Evolutionary conservation across 23 tunicate genomes (phyloP).

Genomic region (Diplosoma virens): DNA sequence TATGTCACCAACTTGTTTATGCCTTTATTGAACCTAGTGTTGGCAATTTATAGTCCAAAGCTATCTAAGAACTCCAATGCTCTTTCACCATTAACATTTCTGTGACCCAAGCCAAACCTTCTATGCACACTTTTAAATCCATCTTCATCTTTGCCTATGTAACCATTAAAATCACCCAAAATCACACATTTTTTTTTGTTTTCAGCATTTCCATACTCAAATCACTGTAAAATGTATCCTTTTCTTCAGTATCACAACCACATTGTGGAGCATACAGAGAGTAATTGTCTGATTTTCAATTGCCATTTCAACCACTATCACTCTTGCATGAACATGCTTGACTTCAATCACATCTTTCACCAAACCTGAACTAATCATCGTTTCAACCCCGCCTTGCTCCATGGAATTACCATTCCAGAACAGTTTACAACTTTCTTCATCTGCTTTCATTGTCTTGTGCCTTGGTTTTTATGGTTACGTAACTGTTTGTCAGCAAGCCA

Average conservation of each 20-base stretch:
- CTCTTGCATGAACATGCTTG: not conserved
- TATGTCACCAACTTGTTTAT: too few species aligned
- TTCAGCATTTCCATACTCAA: slow-evolving; percentile 20
- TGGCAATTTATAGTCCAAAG: slow-evolving; percentile 2
- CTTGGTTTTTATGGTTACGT: too few species aligned
- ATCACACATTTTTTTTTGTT: not conserved
- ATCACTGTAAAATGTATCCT: not conserved
- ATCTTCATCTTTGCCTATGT: not conserved
- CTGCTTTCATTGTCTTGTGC: too few species aligned
- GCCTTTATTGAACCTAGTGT: not conserved
- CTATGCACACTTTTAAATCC: too few species aligned
- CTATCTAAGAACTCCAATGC: not conserved
- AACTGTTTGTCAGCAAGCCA: too few species aligned
- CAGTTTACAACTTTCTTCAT: too few species aligned
- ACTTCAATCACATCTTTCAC: slow-evolving; percentile 2
- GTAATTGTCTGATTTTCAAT: not conserved
- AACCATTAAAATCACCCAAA: slow-evolving; percentile 4
- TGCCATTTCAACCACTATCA: slow-evolving; percentile 9
- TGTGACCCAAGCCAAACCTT: not conserved
- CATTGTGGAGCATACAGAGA: slow-evolving; percentile 24
- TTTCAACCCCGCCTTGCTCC: slow-evolving; percentile 9
- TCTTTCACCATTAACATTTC: not conserved
- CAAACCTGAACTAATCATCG: not conserved
- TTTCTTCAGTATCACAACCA: slow-evolving; percentile 24
- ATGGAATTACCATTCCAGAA: too few species aligned